Evolutionary conservation across 2,113 vertebrate species (phyloP).

Genomic region (Marmota flaviventris): DNA sequence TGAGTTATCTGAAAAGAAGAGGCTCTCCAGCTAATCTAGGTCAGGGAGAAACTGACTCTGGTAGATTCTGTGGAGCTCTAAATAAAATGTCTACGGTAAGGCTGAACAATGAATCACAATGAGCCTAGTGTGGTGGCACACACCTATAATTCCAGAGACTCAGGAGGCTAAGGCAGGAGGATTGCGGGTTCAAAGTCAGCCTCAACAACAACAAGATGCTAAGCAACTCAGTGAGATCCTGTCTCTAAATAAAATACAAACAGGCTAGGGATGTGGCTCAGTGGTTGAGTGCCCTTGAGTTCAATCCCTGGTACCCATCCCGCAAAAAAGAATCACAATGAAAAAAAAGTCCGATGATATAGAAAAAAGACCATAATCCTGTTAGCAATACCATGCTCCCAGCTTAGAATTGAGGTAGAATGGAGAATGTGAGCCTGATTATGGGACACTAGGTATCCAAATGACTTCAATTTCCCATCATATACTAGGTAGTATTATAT

Average conservation of each 20-base stretch:
- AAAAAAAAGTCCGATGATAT: neutral
- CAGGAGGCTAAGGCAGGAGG: too few relatives aligned
- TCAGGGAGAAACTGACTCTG: neutral
- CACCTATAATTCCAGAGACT: too few relatives aligned
- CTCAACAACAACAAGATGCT: too few relatives aligned
- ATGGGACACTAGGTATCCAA: neutral
- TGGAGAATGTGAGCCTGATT: neutral
- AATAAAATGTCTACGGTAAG: slow-evolving; percentile 15
- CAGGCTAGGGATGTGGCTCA: too few relatives aligned
- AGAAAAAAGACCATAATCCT: slow-evolving; percentile 9
- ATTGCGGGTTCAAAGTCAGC: too few relatives aligned
- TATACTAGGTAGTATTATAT: neutral
- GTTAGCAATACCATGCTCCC: slow-evolving; percentile 3
- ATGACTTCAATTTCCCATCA: neutral
- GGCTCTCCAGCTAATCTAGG: neutral
- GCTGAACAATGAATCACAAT: slow-evolving; percentile 24
- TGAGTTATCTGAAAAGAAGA: slow-evolving; percentile 37
- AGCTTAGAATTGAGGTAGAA: neutral
- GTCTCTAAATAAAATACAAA: too few relatives aligned
- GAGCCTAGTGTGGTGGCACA: neutral
- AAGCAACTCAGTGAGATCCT: too few relatives aligned
- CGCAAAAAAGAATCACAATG: slow-evolving; percentile 1
- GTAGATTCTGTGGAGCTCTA: neutral
- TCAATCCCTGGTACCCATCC: too few relatives aligned
- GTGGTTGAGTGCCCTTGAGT: too few relatives aligned